Percentiles rank a stretch among this genome's conserved stretches.
Evolutionary conservation across 2,797 vertebrate species (phyloP).

Genomic region (Poeciliopsis infans): DNA sequence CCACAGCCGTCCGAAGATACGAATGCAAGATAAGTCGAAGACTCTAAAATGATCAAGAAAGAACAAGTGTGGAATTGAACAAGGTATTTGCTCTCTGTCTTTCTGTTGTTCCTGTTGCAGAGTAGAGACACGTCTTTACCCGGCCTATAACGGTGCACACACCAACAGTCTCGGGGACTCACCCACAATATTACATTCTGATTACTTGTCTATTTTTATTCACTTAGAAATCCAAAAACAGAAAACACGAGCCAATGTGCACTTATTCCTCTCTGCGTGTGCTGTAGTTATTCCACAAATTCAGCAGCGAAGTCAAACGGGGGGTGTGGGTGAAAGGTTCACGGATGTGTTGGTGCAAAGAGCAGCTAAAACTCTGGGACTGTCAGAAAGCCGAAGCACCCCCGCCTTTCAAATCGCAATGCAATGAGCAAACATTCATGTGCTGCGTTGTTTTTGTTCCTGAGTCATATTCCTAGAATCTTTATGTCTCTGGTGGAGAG

Average conservation of each 20-base stretch:
- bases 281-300: constrained; percentile 43
- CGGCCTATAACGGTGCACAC: constrained; percentile 17
- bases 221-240: constrained; percentile 31
- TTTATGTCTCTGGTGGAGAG: constrained; percentile 62
- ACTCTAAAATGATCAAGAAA: background rate
- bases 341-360: constrained; percentile 41
- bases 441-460: constrained; percentile 57
- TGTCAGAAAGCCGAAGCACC: constrained; percentile 19
- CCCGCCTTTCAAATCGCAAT: constrained; percentile 44
- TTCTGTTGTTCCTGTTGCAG: background rate
- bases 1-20: background rate
- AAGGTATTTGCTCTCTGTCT: background rate
- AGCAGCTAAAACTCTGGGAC: constrained; percentile 21
- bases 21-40: background rate
- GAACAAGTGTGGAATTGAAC: background rate
- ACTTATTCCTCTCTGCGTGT: background rate
- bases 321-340: constrained; percentile 31
- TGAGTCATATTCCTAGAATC: constrained; percentile 68
- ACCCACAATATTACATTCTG: constrained; percentile 38
- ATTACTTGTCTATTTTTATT: constrained; percentile 34
- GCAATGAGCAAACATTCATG: constrained; percentile 55
- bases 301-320: constrained; percentile 35
- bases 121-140: constrained; percentile 3
- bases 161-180: constrained; percentile 26
- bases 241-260: constrained; percentile 36